phyloP scores from a whole-genome alignment of 2,888 invertebrate genomes.

The Hedya salicella region DNA sequence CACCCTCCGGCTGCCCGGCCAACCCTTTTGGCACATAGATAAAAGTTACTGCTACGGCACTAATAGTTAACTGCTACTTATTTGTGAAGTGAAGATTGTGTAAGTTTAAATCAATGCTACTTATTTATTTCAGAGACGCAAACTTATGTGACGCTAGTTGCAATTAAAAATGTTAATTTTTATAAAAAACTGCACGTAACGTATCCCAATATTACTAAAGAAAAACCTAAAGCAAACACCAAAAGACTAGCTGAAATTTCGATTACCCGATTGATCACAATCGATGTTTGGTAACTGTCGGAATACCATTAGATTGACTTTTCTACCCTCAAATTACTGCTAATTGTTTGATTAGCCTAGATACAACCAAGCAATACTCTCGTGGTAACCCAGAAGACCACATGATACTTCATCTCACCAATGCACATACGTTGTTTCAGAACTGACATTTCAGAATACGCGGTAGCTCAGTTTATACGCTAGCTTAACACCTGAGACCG shows the following conservation, averaged over 20 bases:
- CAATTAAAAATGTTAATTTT: too few relatives aligned
- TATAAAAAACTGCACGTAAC: too few relatives aligned
- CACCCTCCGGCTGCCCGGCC: too few relatives aligned
- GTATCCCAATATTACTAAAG: too few relatives aligned
- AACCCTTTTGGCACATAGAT: too few relatives aligned
- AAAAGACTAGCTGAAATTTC: background rate
- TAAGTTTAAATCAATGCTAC: too few relatives aligned
- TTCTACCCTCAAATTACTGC: constrained; percentile 19
- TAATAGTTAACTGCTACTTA: too few relatives aligned
- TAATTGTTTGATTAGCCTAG: constrained; percentile 21
- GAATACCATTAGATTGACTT: constrained; percentile 6
- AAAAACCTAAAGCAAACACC: background rate
- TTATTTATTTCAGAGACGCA: too few relatives aligned
- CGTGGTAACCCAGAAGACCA: background rate
- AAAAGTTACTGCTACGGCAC: too few relatives aligned
- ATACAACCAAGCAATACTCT: constrained; percentile 17
- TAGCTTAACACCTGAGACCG: constrained; percentile 27
- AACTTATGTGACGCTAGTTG: too few relatives aligned
- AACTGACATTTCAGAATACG: background rate
- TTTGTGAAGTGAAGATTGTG: too few relatives aligned
- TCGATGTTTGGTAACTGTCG: constrained; percentile 1
- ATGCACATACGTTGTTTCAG: background rate
- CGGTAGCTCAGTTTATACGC: constrained; percentile 23
- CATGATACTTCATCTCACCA: background rate
- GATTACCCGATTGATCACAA: constrained; percentile 3